Evolutionary conservation across 1,140 invertebrate genomes (phyloP).

Genomic region (Epicauta chinensis): DNA sequence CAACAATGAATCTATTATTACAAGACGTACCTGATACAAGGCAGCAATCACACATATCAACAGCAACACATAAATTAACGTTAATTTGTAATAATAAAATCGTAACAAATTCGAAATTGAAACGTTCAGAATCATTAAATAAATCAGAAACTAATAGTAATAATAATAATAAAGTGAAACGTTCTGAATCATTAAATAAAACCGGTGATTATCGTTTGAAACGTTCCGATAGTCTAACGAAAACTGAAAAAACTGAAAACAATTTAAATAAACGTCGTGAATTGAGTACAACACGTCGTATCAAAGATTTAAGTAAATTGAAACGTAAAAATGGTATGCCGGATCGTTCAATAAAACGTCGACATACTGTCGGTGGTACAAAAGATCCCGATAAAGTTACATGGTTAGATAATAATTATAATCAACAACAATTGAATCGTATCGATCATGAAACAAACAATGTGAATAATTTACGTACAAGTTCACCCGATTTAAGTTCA

Average conservation of each 20-base stretch:
- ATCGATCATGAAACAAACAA: constrained; percentile 39
- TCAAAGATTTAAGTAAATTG: constrained; percentile 53
- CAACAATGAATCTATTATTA: constrained; percentile 30
- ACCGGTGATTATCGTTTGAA: constrained; percentile 47
- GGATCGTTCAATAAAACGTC: constrained; percentile 71
- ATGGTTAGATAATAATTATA: constrained; percentile 49
- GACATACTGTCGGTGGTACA: constrained; percentile 88
- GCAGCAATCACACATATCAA: constrained; percentile 27
- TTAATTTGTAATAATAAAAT: constrained; percentile 23
- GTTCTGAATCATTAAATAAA: constrained; percentile 53
- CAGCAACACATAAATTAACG: constrained; percentile 24
- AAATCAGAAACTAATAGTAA: constrained; percentile 46
- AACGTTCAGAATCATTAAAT: constrained; percentile 56
- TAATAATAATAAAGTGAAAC: constrained; percentile 46
- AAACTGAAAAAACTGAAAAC: constrained; percentile 75
- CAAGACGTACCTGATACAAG: constrained; percentile 33
- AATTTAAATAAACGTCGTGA: constrained; percentile 68
- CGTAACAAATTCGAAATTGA: constrained; percentile 41
- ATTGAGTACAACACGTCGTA: constrained; percentile 45
- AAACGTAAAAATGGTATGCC: constrained; percentile 70
- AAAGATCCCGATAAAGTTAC: constrained; percentile 72
- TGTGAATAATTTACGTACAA: constrained; percentile 51
- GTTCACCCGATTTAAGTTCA: constrained; percentile 56
- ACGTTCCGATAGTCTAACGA: constrained; percentile 63
- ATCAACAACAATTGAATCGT: constrained; percentile 47